These are phyloP conservation scores for Atrina japonica DNA, from an alignment of 2,888 invertebrate genomes.

Conservation along the genomic window DNA sequence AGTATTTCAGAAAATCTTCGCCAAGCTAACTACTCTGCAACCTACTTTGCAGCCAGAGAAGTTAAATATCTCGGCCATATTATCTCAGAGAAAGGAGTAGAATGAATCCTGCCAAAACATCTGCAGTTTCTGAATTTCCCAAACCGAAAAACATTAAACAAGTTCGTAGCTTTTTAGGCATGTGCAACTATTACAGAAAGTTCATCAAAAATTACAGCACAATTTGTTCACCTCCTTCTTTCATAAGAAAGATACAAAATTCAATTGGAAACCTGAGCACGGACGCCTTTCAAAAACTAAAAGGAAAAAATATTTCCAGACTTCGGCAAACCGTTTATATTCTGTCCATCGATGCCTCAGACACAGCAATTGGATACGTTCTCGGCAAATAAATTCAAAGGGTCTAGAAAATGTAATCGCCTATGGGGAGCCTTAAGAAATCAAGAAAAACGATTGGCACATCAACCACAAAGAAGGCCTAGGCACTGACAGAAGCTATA, in stretches of 20 bases:
- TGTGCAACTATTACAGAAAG: slow-evolving; percentile 30
- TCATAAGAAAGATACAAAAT: slow-evolving; percentile 44
- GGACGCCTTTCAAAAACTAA: slow-evolving; percentile 38
- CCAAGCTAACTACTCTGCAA: slow-evolving; percentile 49
- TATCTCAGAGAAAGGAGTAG: slow-evolving; percentile 49
- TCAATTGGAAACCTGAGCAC: slow-evolving; percentile 47
- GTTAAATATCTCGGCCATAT: slow-evolving; percentile 56
- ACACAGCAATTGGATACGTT: too few species aligned
- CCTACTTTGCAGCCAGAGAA: slow-evolving; percentile 42
- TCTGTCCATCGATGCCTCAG: slow-evolving; percentile 45
- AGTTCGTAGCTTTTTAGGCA: slow-evolving; percentile 23
- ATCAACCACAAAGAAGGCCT: slow-evolving; percentile 13
- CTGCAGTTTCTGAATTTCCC: slow-evolving; percentile 37
- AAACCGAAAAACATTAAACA: slow-evolving; percentile 24
- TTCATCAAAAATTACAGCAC: slow-evolving; percentile 44
- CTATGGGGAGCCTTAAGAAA: slow-evolving; percentile 44
- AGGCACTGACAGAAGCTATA: too few species aligned
- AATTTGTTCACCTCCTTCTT: slow-evolving; percentile 44
- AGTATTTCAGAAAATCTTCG: slow-evolving; percentile 44
- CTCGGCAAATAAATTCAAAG: slow-evolving; percentile 25
- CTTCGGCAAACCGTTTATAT: slow-evolving; percentile 40
- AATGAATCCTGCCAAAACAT: slow-evolving; percentile 47
- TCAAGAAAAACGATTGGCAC: slow-evolving; percentile 30
- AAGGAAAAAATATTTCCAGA: slow-evolving; percentile 41
- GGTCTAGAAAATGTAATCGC: slow-evolving; percentile 40